Evolutionary conservation across 2,888 invertebrate genomes (phyloP).

Genomic region (Leptopilina drosophilae): DNA sequence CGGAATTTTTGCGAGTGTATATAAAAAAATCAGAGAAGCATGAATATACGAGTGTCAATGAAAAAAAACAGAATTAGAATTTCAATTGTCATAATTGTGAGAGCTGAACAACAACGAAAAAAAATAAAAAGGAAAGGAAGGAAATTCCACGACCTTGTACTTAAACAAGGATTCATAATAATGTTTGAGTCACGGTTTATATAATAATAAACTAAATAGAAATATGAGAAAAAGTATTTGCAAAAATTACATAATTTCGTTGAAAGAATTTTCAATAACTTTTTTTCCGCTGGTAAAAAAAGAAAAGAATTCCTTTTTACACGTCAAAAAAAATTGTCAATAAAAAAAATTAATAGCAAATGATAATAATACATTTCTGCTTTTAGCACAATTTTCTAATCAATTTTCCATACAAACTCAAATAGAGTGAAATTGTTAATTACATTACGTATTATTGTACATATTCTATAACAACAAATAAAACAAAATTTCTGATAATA

Average conservation of each 20-base stretch:
- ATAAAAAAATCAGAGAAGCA: background rate
- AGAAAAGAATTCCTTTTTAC: no score
- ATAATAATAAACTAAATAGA: constrained; percentile 31
- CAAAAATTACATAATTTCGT: background rate
- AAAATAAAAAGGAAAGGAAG: constrained; percentile 29
- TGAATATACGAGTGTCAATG: background rate
- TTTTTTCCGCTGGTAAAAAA: no score
- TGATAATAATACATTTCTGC: no score
- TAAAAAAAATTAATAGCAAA: no score
- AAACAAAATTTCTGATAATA: no score
- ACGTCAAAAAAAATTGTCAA: no score
- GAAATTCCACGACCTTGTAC: constrained; percentile 35
- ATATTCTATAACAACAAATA: no score
- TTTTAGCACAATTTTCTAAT: no score
- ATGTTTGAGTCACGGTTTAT: constrained; percentile 14
- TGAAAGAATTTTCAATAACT: background rate
- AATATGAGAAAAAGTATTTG: background rate
- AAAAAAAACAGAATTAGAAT: background rate
- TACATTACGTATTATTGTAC: no score
- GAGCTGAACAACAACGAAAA: background rate
- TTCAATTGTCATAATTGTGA: background rate
- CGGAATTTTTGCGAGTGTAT: background rate
- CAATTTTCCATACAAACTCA: no score
- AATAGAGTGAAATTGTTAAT: no score
- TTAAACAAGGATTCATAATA: constrained; percentile 21